Percentiles rank a stretch among this genome's conserved stretches.
phyloP scores from a whole-genome alignment of 2,888 invertebrate species.

The Embidobia sp. region DNA sequence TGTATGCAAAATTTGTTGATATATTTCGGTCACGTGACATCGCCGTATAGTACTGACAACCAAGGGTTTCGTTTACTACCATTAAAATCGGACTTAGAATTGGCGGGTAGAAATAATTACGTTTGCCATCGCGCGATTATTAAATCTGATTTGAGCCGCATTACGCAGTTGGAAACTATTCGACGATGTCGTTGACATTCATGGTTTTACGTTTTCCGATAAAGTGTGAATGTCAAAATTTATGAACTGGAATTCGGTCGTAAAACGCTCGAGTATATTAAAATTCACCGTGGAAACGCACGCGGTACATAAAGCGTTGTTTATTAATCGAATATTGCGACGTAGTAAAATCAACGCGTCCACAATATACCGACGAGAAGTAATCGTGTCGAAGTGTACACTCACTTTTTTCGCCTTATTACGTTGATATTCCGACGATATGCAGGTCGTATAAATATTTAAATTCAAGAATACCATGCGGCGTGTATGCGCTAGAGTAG shows the following conservation, averaged over 20 bases:
- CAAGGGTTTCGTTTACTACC: not conserved
- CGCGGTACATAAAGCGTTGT: slow-evolving; percentile 13
- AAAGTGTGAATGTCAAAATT: slow-evolving; percentile 29
- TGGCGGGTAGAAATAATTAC: not conserved
- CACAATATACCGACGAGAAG: too few species aligned
- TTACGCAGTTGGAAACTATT: slow-evolving; percentile 12
- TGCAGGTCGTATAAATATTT: slow-evolving; percentile 1
- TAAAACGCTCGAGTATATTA: slow-evolving; percentile 25
- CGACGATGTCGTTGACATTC: slow-evolving; percentile 33
- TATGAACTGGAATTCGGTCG: slow-evolving; percentile 28
- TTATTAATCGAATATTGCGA: slow-evolving; percentile 29
- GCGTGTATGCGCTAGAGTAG: too few species aligned
- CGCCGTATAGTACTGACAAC: too few species aligned
- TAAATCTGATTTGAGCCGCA: slow-evolving; percentile 8
- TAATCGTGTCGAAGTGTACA: not conserved
- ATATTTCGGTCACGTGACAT: too few species aligned
- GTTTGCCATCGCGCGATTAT: not conserved
- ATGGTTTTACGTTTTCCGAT: slow-evolving; percentile 25
- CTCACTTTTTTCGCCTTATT: not conserved
- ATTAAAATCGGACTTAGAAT: not conserved
- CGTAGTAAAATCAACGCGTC: slow-evolving; percentile 6
- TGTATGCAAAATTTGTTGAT: slow-evolving; percentile 4
- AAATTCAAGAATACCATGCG: too few species aligned
- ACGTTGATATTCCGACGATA: not conserved
- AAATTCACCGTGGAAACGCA: slow-evolving; percentile 1